Evolutionary conservation across 2,113 vertebrate species (phyloP).

Genomic region (Neoarius graeffei): DNA sequence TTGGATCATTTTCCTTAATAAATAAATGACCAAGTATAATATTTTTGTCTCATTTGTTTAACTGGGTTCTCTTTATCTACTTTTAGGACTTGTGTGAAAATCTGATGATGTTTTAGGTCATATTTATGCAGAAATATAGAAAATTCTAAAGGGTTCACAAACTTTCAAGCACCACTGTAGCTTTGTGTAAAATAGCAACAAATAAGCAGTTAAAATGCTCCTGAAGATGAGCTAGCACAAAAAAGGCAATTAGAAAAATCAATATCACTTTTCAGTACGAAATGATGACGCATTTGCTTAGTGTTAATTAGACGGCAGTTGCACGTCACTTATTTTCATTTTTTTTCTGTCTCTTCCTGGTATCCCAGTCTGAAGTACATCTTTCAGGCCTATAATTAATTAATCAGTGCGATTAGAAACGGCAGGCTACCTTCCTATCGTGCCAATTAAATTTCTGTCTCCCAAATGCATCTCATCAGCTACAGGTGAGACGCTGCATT

Average conservation of each 20-base stretch:
- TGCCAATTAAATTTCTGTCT: slow-evolving; percentile 55
- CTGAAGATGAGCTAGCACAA: background rate
- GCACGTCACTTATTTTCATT: background rate
- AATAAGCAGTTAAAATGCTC: background rate
- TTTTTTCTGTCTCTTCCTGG: slow-evolving; percentile 23
- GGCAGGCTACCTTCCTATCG: slow-evolving; percentile 48
- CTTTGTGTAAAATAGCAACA: background rate
- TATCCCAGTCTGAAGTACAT: slow-evolving; percentile 44
- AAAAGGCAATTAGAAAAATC: background rate
- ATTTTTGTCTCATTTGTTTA: no score
- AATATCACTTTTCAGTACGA: slow-evolving; percentile 4
- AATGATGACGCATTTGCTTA: slow-evolving; percentile 30
- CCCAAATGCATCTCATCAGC: slow-evolving; percentile 40
- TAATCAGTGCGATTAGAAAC: slow-evolving; percentile 55
- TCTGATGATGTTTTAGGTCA: no score
- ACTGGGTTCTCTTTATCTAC: no score
- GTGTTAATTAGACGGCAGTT: slow-evolving; percentile 45
- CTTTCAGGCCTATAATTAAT: slow-evolving; percentile 55
- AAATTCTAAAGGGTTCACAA: no score
- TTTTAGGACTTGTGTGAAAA: no score
- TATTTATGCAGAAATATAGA: no score
- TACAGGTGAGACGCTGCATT: slow-evolving; percentile 48
- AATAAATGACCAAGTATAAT: no score
- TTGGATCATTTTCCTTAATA: no score
- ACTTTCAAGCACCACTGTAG: no score